Percentiles rank a stretch among this genome's conserved stretches.
These are phyloP conservation scores for Brachionus rotundiformis DNA, from an alignment of 1,140 invertebrate genomes.

Conservation along the genomic window DNA sequence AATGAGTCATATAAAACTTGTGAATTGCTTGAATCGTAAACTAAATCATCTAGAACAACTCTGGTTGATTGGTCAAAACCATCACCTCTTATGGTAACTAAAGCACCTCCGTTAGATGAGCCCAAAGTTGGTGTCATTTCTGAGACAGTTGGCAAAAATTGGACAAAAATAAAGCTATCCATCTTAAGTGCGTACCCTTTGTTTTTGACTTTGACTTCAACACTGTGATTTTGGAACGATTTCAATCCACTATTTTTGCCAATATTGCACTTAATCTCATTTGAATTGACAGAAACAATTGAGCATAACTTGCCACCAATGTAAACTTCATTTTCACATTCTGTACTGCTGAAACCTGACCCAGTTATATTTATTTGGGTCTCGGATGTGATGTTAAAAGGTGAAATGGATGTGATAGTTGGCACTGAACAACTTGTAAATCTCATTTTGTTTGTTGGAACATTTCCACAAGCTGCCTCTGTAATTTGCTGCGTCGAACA, in stretches of 20 bases:
- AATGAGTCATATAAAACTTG: neutral
- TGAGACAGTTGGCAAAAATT: neutral
- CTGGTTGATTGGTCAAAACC: constrained; percentile 35
- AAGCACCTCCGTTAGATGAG: neutral
- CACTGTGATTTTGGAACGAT: neutral
- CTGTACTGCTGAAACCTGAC: constrained; percentile 41
- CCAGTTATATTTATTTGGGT: constrained; percentile 54
- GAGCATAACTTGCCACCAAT: neutral
- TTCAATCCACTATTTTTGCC: neutral
- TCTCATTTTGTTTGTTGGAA: constrained; percentile 5
- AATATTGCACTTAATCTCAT: constrained; percentile 47
- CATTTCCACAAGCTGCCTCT: neutral
- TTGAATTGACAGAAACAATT: constrained; percentile 18
- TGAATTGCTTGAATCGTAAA: constrained; percentile 52
- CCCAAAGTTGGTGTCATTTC: neutral
- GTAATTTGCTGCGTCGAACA: neutral
- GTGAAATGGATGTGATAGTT: neutral
- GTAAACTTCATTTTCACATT: constrained; percentile 8
- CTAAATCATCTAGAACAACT: constrained; percentile 53
- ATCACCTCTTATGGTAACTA: neutral
- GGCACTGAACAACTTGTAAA: constrained; percentile 6
- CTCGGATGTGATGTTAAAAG: neutral
- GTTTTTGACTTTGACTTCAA: constrained; percentile 17
- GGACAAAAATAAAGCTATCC: neutral
- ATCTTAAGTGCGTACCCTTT: constrained; percentile 18